Evolutionary conservation across 1,140 invertebrate genomes (phyloP), one percentile per base, ranked within the genome.

Genomic region (Panulirus ornatus): DNA sequence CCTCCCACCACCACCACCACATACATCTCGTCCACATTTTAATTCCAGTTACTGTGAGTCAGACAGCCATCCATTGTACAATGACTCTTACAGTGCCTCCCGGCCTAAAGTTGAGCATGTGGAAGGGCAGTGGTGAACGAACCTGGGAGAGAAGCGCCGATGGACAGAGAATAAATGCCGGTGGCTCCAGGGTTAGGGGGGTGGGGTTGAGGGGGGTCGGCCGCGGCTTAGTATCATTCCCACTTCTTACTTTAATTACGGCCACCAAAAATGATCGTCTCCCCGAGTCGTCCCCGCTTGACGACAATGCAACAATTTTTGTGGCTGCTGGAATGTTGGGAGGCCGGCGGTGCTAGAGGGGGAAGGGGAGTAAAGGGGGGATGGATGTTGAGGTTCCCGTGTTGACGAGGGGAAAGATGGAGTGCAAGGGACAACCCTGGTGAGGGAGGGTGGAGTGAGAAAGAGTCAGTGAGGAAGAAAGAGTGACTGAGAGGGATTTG

Each of bases 191-290:
- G n/a, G n/a, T n/a, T n/a, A n/a, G n/a, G n/a, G n/a, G n/a, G n/a
- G n/a, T n/a, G n/a, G n/a, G n/a, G n/a, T n/a, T n/a, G n/a, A n/a
- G n/a, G n/a, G n/a, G n/a, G n/a, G n/a, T n/a, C n/a, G n/a, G n/a
- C n/a, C 27, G n/a, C 16, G 38, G 82, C 58, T 36, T 47, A 85
- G 83, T 85, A 85, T 85, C 83, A 66, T 73, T 85, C 66, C 83
- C 79, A 38, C 66, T 89, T 89, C 87, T 89, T 82, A 73, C 78
- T 89, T 82, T 89, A 89, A 89, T 89, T 89, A 82, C 78, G 30
- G 19, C 19, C 51, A 36, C 78, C 87, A 89, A 89, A 89, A 89
- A 89, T 89, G 78, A 89, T 89, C 79, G 63, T 66, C 78, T 27
- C n/a, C 30, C 34, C 71, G 63, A 47, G 34, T 89, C 79, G 63